phyloP scores from a whole-genome alignment of 2,888 invertebrate species.

The Cyaniris semiargus region DNA sequence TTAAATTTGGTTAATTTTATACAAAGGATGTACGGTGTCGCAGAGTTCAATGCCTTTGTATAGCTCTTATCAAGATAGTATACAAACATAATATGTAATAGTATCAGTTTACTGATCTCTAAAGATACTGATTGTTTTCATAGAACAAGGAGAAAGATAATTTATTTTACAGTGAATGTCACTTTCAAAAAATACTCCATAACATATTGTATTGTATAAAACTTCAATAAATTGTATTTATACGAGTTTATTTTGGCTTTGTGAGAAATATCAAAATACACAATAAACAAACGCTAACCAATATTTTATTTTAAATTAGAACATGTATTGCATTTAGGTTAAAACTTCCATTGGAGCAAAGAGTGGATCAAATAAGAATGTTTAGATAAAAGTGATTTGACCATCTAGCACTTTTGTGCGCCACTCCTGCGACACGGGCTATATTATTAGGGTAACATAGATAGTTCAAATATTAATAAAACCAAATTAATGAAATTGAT shows the following conservation, averaged over 20 bases:
- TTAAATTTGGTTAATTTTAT: slow-evolving; percentile 77
- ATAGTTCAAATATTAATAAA: slow-evolving; percentile 30
- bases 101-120: slow-evolving; percentile 69
- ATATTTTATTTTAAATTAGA: slow-evolving; percentile 66
- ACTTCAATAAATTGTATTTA: slow-evolving; percentile 78
- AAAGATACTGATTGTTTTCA: slow-evolving; percentile 63
- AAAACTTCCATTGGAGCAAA: background rate
- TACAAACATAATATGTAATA: slow-evolving; percentile 48
- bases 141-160: slow-evolving; percentile 61
- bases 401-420: background rate
- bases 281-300: slow-evolving; percentile 76
- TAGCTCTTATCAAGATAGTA: slow-evolving; percentile 58
- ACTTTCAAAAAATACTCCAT: slow-evolving; percentile 66
- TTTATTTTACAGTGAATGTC: slow-evolving; percentile 60
- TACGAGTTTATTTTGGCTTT: slow-evolving; percentile 80
- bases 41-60: slow-evolving; percentile 70
- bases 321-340: background rate
- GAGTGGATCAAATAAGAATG: background rate
- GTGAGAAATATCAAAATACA: slow-evolving; percentile 79
- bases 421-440: background rate
- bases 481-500: slow-evolving; percentile 28
- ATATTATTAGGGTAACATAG: slow-evolving; percentile 11
- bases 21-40: slow-evolving; percentile 71
- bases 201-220: slow-evolving; percentile 74
- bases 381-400: background rate